These are phyloP conservation scores for Falco columbarius DNA, from an alignment of 2,797 vertebrate species.

Conservation along the genomic window DNA sequence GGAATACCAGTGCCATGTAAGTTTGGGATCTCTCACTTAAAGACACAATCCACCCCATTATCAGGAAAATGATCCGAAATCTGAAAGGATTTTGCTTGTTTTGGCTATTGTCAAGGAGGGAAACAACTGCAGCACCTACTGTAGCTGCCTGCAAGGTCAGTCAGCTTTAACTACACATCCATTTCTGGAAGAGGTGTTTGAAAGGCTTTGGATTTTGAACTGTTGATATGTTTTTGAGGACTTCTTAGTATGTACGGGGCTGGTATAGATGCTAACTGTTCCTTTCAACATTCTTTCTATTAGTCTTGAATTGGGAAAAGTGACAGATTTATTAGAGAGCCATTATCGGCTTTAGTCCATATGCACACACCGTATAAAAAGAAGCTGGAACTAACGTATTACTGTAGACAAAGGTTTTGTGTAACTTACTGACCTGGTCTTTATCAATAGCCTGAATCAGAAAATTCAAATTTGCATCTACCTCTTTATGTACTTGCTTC, in stretches of 20 bases:
- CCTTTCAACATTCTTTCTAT: neutral
- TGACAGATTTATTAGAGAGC: neutral
- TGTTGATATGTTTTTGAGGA: neutral
- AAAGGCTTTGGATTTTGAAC: neutral
- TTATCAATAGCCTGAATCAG: neutral
- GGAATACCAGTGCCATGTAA: neutral
- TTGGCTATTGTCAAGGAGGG: neutral
- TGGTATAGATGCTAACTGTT: neutral
- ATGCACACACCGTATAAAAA: neutral
- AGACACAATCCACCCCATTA: neutral
- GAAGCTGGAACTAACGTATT: neutral
- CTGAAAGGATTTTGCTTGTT: neutral
- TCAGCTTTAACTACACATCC: neutral
- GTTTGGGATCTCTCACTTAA: neutral
- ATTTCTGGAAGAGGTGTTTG: neutral
- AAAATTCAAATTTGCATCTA: neutral
- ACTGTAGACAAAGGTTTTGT: neutral
- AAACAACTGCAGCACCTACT: neutral
- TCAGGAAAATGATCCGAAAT: neutral
- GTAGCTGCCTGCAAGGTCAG: neutral
- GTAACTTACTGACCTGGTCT: neutral
- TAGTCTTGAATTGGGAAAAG: neutral
- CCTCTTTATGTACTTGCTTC: neutral
- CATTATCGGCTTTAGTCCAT: neutral
- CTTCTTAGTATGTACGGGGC: neutral